Percentiles rank a stretch among this genome's conserved stretches.
These are phyloP conservation scores for Drosophila meridiana DNA, from an alignment of 2,888 invertebrate genomes.

Conservation along the genomic window DNA sequence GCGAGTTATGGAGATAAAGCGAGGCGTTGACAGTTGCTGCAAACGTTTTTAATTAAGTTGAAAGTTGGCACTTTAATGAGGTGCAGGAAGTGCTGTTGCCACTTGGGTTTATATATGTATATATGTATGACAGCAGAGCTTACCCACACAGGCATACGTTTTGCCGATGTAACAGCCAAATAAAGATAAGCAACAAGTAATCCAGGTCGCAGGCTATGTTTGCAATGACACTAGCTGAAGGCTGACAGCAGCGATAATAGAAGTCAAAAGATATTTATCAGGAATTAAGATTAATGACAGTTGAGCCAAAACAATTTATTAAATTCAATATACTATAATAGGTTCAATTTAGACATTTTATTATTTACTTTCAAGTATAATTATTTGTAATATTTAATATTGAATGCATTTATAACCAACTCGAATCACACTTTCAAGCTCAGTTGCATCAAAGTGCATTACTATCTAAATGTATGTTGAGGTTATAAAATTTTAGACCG, in stretches of 20 bases:
- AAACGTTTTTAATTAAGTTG: slow-evolving; percentile 77
- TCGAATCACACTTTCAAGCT: background rate
- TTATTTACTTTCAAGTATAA: background rate
- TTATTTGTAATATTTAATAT: background rate
- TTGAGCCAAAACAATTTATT: background rate
- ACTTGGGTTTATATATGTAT: slow-evolving; percentile 11
- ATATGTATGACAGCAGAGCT: no score
- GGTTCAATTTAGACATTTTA: background rate
- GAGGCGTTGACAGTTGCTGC: slow-evolving; percentile 77
- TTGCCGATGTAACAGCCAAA: slow-evolving; percentile 14
- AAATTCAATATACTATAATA: background rate
- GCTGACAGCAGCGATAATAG: background rate
- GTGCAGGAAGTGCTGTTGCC: slow-evolving; percentile 65
- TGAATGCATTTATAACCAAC: background rate
- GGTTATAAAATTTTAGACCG: background rate
- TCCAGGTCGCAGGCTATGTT: slow-evolving; percentile 5
- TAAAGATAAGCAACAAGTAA: slow-evolving; percentile 32
- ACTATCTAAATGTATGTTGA: background rate
- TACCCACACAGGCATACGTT: slow-evolving; percentile 30
- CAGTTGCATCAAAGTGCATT: background rate
- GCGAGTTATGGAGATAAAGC: slow-evolving; percentile 73
- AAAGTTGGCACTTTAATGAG: slow-evolving; percentile 72
- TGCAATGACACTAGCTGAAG: slow-evolving; percentile 14
- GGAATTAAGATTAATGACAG: background rate
- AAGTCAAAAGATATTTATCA: slow-evolving; percentile 1